Conservation (phyloP, 1,140 invertebrate genomes). For the Hydropsyche tenuis region DNA sequence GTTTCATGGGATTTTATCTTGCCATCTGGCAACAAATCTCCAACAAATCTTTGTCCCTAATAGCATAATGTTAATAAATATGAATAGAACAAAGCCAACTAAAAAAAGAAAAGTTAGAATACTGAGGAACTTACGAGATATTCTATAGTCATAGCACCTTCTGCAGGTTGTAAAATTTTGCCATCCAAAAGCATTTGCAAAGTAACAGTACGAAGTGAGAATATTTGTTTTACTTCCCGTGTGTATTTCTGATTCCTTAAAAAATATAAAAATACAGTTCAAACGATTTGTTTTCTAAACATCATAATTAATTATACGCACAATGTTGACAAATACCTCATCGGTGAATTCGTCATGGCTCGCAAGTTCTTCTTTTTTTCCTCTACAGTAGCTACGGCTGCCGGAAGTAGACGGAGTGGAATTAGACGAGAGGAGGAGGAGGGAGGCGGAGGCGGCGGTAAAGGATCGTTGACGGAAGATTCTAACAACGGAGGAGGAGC, state of each 20-base stretch:
- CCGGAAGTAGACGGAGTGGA: background rate
- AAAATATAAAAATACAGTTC: constrained; percentile 30
- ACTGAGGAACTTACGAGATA: constrained; percentile 72
- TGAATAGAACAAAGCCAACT: background rate
- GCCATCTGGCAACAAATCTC: constrained; percentile 83
- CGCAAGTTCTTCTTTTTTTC: constrained; percentile 63
- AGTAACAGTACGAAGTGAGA: constrained; percentile 78
- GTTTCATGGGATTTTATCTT: constrained; percentile 90
- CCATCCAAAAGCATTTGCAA: constrained; percentile 82
- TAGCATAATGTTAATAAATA: background rate
- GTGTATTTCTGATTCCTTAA: constrained; percentile 64
- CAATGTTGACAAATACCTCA: constrained; percentile 56
- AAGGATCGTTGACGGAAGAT: background rate
- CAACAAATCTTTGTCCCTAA: constrained; percentile 87
- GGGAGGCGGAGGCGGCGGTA: constrained; percentile 11
- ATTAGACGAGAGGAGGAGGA: background rate
- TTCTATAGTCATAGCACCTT: constrained; percentile 84
- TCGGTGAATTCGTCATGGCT: constrained; percentile 66
- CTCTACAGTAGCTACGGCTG: constrained; percentile 54
- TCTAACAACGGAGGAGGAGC: background rate
- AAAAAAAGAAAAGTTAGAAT: background rate
- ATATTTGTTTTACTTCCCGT: constrained; percentile 59
- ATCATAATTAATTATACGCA: no score
- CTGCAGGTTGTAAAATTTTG: constrained; percentile 80
- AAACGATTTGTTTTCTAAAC: no score